These are phyloP conservation scores for Crotalus viridis DNA, from an alignment of 2,113 vertebrate genomes.

Conservation along the genomic window DNA sequence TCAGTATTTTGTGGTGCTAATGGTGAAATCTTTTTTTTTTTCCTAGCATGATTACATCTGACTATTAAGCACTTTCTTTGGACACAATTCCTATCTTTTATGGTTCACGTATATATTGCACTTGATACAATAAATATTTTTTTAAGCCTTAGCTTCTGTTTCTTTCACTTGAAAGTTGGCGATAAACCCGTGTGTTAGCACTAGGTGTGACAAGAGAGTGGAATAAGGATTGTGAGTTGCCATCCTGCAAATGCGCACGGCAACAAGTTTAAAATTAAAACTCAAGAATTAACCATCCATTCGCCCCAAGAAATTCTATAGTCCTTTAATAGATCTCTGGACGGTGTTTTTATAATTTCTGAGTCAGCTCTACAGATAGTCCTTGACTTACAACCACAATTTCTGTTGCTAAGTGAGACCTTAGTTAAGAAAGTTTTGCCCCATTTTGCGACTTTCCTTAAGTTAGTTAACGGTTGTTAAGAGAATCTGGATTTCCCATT, in stretches of 20 bases:
- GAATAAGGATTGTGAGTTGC: background rate
- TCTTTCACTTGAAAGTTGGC: background rate
- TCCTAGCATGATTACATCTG: background rate
- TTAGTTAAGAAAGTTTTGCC: background rate
- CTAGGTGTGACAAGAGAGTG: background rate
- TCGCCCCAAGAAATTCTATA: background rate
- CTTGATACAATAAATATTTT: constrained; percentile 56
- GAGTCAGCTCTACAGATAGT: background rate
- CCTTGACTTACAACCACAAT: background rate
- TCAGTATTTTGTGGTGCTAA: constrained; percentile 16
- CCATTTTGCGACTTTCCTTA: background rate
- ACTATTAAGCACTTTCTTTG: constrained; percentile 48
- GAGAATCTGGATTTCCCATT: background rate
- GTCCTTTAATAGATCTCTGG: background rate
- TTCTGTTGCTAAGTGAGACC: background rate
- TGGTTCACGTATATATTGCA: constrained; percentile 41
- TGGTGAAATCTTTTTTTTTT: constrained; percentile 34
- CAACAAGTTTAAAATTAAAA: background rate
- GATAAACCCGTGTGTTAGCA: fast-evolving
- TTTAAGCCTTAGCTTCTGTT: background rate
- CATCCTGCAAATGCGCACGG: too few relatives aligned
- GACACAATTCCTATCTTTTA: constrained; percentile 42
- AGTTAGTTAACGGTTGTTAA: background rate
- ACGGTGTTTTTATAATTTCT: background rate
- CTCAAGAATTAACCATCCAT: background rate